These are phyloP conservation scores for Columba janthina DNA, from an alignment of 2,113 vertebrate genomes.

Conservation along the genomic window DNA sequence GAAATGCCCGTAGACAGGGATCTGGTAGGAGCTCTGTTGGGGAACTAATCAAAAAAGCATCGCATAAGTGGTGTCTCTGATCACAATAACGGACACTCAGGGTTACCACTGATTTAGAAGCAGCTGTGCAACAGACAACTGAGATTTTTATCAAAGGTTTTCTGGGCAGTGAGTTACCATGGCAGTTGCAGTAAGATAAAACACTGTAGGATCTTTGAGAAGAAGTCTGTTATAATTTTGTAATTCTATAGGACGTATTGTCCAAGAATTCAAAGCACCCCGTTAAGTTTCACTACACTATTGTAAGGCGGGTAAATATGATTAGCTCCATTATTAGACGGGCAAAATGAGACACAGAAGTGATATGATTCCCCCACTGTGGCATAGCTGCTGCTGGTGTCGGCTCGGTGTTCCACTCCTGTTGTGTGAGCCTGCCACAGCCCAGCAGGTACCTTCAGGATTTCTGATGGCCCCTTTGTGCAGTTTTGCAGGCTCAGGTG, in stretches of 20 bases:
- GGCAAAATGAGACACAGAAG: neutral
- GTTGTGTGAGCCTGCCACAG: neutral
- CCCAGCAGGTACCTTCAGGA: neutral
- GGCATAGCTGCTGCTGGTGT: neutral
- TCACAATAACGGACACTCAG: conserved; percentile 7
- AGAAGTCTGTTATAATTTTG: conserved; percentile 10
- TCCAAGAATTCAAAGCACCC: conserved; percentile 41
- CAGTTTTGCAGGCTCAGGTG: neutral
- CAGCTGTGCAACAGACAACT: conserved; percentile 1
- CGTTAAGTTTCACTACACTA: neutral
- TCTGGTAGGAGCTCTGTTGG: conserved; percentile 23
- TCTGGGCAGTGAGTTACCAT: conserved; percentile 43
- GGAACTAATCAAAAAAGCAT: neutral
- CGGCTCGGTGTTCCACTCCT: neutral
- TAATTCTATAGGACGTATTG: conserved; percentile 1
- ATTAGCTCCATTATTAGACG: conserved; percentile 23
- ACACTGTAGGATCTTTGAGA: conserved; percentile 13
- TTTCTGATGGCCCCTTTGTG: neutral
- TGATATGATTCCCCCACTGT: neutral
- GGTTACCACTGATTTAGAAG: conserved; percentile 43
- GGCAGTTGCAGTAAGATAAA: conserved; percentile 30
- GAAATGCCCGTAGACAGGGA: neutral
- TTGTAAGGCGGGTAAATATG: conserved; percentile 26
- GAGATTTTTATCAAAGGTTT: conserved; percentile 33
- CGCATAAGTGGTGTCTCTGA: neutral